Base-by-base conservation (phyloP, 2,888 invertebrate genomes). In the Mermis nigrescens region DNA sequence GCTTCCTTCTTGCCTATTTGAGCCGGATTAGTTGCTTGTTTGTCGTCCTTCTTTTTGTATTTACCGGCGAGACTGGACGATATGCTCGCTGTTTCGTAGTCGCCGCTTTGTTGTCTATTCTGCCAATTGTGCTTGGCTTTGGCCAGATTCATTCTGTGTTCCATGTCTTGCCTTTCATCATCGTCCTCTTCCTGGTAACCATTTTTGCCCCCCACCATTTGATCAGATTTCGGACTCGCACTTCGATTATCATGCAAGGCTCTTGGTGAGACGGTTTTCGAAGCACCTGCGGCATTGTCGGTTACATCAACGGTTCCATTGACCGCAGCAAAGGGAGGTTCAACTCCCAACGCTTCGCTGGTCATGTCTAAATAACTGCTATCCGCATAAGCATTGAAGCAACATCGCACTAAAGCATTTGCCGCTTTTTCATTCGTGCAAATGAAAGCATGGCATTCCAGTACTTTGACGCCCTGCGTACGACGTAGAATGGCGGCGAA, bases 391-490 rank as follows among this genome's bases (percentile, higher is more conserved):
- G 92, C 90, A 77, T 92, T 92, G 77, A 94, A 94, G 77, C 91
- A 92, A 76, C 91, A 91, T 68, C 74, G 61, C 62, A 71, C 70
- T 71, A 98, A 80, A 67, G 95, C 94, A 76, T 95, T 90, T 63
- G 95, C 95, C 54, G 95, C 94, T 72, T 89, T 86, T 75, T 91
- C 89, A 60, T 90, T 82, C 68, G 91, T 88, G 76, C 92, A 91
- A 70, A 98, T 89, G 76, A 98, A 95, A 64, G 92, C 91, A 77
- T 98, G 95, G 78, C 95, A 95, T 77, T 98, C 98, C 63, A 98
- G 80, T 19, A 71, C 92, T 76, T 94, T 94, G 68, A 95, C 92
- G 58, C 95, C 95, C 56, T 86, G 85, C 54, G 92, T 94, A 65
- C 95, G 81, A 55, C 95, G 81, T 67, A 98, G 78, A 63, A 98